Conservation (phyloP, 2,888 invertebrate genomes). For the Nymphalis urticae region DNA sequence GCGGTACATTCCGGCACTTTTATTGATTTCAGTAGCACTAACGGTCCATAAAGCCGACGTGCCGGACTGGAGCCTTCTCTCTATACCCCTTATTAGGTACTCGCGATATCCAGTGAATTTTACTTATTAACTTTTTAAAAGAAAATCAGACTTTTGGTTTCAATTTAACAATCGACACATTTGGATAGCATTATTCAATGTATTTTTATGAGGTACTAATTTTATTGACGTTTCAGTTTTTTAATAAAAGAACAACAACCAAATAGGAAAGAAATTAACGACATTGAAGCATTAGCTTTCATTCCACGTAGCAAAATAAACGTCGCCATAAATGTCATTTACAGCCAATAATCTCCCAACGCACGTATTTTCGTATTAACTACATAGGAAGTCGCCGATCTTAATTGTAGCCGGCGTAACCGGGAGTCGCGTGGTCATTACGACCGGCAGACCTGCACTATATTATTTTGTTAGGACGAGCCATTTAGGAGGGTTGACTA, state of each 20-base stretch:
- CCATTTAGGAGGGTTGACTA: constrained; percentile 69
- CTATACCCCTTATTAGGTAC: constrained; percentile 78
- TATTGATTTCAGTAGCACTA: constrained; percentile 87
- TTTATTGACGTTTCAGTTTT: not conserved
- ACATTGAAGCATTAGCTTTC: constrained; percentile 26
- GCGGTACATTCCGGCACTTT: constrained; percentile 83
- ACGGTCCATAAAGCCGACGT: constrained; percentile 82
- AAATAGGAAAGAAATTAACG: not conserved
- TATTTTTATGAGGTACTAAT: not conserved
- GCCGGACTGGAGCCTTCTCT: constrained; percentile 74
- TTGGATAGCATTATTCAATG: not conserved
- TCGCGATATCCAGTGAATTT: constrained; percentile 70
- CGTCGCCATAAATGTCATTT: constrained; percentile 56
- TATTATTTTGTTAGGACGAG: constrained; percentile 70
- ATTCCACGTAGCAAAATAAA: constrained; percentile 59
- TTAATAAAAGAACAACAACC: not conserved
- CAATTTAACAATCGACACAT: not conserved
- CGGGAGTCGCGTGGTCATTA: constrained; percentile 66
- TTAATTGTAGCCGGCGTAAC: constrained; percentile 69
- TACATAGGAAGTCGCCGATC: constrained; percentile 73
- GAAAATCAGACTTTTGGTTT: constrained; percentile 15
- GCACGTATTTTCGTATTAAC: constrained; percentile 80
- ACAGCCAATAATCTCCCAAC: constrained; percentile 75
- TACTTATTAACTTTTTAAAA: constrained; percentile 72
- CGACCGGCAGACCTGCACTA: constrained; percentile 63